Base-by-base conservation (phyloP, 2,888 invertebrate species). In the Drosophila falleni region DNA sequence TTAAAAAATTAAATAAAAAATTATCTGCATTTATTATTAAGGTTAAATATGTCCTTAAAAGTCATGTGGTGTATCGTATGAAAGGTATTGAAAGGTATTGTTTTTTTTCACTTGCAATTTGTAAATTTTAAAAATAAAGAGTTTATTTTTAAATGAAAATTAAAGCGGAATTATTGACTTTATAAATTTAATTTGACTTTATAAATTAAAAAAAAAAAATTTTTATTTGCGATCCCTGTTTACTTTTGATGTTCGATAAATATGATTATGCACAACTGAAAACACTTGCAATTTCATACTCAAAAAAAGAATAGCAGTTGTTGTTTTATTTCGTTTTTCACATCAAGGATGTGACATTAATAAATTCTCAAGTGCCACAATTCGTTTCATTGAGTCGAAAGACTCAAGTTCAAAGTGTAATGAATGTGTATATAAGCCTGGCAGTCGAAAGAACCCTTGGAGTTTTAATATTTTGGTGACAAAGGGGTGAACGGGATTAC, bases 401-500 rank as follows among this genome's bases (percentile, higher is more conserved):
- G 15, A n/a, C 11, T 53, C 55, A 42, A 33, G 13, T 46, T 51
- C 33, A 41, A 68, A 53, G 37, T 60, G 50, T 69, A 66, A 65
- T 70, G 39, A 58, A 59, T 41, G 42, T 46, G 39, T 66, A 19
- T 47, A 29, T 47, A 42, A 49, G 39, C 53, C 49, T 60, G 33
- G 13, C 56, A 51, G 39, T 46, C 8, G 39, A 54, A 41, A 44
- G 58, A 55, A 50, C 67, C 61, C 26, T 62, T 39, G 29, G 16
- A 9, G 23, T 37, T 33, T 31, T 23, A 26, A 19, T 46, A 39
- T 44, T 33, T 35, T 39, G 10, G 54, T 46, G 58, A 73, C 64
- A 81, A 86, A 82, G 71, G 86, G 88, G 85, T 81, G 85, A 75
- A 77, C 71, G 49, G 72, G 70, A 82, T 76, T 81, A 79, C 66